These are phyloP conservation scores for Hippotragus niger DNA, from an alignment of 2,113 vertebrate species.

Conservation along the genomic window DNA sequence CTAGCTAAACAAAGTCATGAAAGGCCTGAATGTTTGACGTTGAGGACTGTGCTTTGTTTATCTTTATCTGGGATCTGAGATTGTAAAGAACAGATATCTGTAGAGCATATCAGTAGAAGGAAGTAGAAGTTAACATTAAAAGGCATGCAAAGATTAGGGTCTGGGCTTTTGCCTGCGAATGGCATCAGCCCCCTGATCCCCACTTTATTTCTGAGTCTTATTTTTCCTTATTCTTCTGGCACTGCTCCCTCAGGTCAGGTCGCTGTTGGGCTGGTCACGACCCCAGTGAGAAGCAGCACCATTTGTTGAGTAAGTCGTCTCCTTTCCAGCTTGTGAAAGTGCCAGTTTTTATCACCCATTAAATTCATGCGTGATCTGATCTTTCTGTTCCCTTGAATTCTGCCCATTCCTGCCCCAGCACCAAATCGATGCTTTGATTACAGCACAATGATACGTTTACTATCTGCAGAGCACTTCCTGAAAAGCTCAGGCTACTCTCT, in stretches of 20 bases:
- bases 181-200: background rate
- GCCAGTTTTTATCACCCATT: background rate
- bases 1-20: background rate
- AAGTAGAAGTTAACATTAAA: background rate
- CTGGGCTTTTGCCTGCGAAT: background rate
- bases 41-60: background rate
- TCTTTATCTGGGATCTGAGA: background rate
- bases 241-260: background rate
- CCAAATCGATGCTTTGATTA: background rate
- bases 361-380: background rate
- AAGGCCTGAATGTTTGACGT: background rate
- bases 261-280: background rate
- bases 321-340: background rate
- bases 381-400: background rate
- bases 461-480: background rate
- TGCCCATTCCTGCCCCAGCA: background rate
- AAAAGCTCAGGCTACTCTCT: background rate
- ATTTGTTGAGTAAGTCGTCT: background rate
- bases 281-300: background rate
- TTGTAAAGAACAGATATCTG: background rate
- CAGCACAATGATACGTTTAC: background rate
- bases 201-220: background rate
- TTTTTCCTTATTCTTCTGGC: background rate
- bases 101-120: background rate
- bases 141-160: background rate